Conservation (phyloP, 2,113 vertebrate species). For the Atherinomorus stipes region DNA sequence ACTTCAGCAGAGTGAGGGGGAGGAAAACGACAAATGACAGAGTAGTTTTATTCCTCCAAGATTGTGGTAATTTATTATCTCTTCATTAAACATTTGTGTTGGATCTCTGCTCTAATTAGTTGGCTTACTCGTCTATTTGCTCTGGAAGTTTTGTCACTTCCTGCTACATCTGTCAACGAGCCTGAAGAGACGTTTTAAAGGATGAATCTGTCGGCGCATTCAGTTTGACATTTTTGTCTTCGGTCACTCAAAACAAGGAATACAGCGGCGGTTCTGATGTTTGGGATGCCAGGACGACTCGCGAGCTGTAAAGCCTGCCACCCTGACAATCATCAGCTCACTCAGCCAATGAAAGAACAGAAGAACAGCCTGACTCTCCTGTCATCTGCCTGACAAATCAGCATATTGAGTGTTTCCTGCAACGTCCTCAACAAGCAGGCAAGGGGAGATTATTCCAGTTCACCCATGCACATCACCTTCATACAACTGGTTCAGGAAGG, state of each 20-base stretch:
- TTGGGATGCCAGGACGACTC: slow-evolving; percentile 9
- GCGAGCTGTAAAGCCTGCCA: neutral
- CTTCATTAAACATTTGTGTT: slow-evolving; percentile 63
- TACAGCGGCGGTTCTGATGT: neutral
- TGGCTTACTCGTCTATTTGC: slow-evolving; percentile 13
- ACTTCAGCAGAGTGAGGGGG: slow-evolving; percentile 16
- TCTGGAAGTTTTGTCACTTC: slow-evolving; percentile 24
- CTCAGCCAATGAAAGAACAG: slow-evolving; percentile 49
- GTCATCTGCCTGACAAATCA: slow-evolving; percentile 42
- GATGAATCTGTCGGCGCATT: neutral
- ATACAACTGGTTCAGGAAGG: neutral
- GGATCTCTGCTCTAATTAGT: slow-evolving; percentile 60
- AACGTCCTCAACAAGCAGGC: slow-evolving; percentile 25
- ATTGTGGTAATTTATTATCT: slow-evolving; percentile 36
- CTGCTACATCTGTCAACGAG: slow-evolving; percentile 32
- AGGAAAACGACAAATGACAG: slow-evolving; percentile 37
- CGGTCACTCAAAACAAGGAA: neutral
- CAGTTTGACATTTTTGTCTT: slow-evolving; percentile 26
- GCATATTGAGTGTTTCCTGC: slow-evolving; percentile 28
- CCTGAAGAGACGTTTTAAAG: neutral
- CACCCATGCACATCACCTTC: slow-evolving; percentile 23
- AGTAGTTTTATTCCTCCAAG: slow-evolving; percentile 31
- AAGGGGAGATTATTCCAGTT: slow-evolving; percentile 26
- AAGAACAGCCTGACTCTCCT: slow-evolving; percentile 30
- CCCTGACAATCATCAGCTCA: slow-evolving; percentile 47